Evolutionary conservation across 2,888 invertebrate species (phyloP).

Genomic region (Apamea monoglypha): DNA sequence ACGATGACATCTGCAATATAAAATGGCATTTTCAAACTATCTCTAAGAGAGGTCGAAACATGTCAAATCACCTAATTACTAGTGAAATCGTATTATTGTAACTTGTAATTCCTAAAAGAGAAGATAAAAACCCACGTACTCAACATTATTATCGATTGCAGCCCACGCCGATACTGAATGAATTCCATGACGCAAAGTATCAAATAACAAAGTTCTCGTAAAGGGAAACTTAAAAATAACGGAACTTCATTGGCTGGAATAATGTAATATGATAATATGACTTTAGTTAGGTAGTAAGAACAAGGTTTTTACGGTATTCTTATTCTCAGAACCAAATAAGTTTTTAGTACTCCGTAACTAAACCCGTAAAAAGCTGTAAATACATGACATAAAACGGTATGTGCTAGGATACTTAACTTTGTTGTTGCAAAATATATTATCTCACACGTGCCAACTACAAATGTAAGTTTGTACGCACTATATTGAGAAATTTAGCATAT

Average conservation of each 20-base stretch:
- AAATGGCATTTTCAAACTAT: neutral
- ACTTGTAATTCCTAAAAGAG: neutral
- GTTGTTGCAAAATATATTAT: neutral
- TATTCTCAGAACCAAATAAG: neutral
- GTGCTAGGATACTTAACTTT: neutral
- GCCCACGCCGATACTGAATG: conserved; percentile 8
- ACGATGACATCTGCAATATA: neutral
- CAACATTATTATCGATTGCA: conserved; percentile 7
- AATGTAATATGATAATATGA: neutral
- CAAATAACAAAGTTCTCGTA: conserved; percentile 6
- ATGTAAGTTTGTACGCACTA: neutral
- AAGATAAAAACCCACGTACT: neutral
- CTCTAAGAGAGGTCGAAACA: neutral
- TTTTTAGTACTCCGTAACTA: neutral
- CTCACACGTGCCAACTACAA: neutral
- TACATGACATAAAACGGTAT: neutral
- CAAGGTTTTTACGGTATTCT: neutral
- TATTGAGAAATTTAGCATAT: neutral
- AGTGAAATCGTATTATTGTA: neutral
- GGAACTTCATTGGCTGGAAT: conserved; percentile 7
- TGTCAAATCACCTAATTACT: neutral
- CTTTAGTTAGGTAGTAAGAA: neutral
- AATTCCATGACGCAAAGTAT: conserved; percentile 19
- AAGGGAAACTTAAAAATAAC: neutral
- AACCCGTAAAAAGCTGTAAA: neutral